These are phyloP conservation scores for Rhagologus leucostigma DNA, from an alignment of 2,113 vertebrate species.

Conservation along the genomic window DNA sequence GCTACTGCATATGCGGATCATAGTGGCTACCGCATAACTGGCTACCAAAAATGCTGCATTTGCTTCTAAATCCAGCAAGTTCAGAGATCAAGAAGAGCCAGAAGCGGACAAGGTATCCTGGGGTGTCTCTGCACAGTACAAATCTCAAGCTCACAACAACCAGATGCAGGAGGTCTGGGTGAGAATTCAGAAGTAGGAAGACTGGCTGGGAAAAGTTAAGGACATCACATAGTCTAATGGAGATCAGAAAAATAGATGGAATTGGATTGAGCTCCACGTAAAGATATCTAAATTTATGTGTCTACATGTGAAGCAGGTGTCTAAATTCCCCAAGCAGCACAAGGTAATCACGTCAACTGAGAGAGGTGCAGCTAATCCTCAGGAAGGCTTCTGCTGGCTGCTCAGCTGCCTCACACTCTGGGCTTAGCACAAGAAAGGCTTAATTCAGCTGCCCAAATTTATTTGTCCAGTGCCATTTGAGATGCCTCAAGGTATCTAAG, in stretches of 20 bases:
- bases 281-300: neutral
- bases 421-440: neutral
- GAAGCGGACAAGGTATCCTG: neutral
- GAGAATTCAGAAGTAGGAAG: neutral
- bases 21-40: neutral
- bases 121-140: neutral
- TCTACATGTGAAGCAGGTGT: neutral
- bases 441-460: neutral
- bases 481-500: constrained; percentile 20
- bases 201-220: neutral
- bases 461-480: neutral
- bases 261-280: neutral
- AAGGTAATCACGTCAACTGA: neutral
- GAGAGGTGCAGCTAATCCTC: constrained; percentile 25
- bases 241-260: neutral
- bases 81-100: neutral
- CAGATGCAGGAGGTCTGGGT: neutral
- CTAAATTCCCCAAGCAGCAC: neutral
- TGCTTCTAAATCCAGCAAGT: neutral
- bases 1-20: neutral
- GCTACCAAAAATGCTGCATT: neutral
- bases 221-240: neutral
- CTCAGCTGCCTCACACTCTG: neutral
- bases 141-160: neutral
- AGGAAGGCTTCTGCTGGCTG: neutral